phyloP scores from a whole-genome alignment of 2,797 vertebrate genomes.

The Xenops minutus region DNA sequence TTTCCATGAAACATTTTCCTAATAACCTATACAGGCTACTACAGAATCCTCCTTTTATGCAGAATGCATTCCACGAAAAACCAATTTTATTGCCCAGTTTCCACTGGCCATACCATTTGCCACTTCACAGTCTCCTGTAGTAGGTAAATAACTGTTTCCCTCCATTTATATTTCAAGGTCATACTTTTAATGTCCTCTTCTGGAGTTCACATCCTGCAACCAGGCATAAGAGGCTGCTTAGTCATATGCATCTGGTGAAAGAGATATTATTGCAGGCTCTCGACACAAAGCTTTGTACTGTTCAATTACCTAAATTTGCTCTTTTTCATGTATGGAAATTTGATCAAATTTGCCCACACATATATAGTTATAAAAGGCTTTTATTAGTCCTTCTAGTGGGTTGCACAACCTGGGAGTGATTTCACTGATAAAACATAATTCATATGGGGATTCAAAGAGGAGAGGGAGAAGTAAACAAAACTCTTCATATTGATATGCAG shows the following conservation, averaged over 20 bases:
- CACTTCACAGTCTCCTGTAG: neutral
- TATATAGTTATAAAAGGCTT: neutral
- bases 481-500: neutral
- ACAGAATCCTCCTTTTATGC: neutral
- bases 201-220: neutral
- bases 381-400: neutral
- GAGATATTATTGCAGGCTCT: neutral
- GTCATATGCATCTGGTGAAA: constrained; percentile 1
- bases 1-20: neutral
- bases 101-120: neutral
- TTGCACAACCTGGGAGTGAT: neutral
- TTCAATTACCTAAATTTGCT: constrained; percentile 2
- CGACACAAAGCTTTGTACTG: constrained; percentile 3
- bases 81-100: neutral
- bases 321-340: neutral
- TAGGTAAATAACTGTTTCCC: neutral
- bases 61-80: neutral
- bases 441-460: neutral
- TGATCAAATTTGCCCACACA: neutral
- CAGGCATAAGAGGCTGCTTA: constrained; percentile 3
- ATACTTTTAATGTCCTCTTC: neutral
- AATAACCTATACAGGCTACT: neutral
- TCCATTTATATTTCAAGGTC: neutral
- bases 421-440: neutral
- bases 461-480: neutral